Evolutionary conservation across 2,797 vertebrate genomes (phyloP).

Genomic region (Malurus leucopterus): DNA sequence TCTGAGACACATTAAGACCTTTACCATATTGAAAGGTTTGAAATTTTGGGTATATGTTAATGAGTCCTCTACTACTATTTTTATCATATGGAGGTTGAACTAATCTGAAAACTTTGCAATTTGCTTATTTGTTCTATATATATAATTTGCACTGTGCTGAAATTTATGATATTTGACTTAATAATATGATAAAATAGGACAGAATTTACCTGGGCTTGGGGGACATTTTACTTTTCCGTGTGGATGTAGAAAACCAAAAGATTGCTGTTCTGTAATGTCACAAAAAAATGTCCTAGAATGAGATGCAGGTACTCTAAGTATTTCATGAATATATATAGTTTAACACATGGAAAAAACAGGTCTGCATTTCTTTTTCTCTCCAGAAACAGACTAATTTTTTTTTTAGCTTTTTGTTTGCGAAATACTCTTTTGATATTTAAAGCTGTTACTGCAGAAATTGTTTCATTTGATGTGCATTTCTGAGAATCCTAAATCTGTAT

Average conservation of each 20-base stretch:
- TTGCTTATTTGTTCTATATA: neutral
- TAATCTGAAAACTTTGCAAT: neutral
- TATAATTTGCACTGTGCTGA: neutral
- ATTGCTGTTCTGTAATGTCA: neutral
- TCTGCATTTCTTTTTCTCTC: neutral
- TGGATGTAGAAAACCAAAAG: neutral
- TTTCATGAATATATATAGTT: neutral
- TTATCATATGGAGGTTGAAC: neutral
- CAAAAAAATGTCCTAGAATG: neutral
- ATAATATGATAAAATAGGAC: neutral
- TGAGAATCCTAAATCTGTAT: neutral
- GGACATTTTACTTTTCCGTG: neutral
- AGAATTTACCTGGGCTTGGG: neutral
- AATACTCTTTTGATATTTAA: neutral
- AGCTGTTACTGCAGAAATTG: neutral
- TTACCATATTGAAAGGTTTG: neutral
- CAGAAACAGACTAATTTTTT: neutral
- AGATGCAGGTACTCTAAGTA: neutral
- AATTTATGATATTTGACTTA: neutral
- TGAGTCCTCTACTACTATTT: neutral
- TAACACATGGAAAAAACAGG: neutral
- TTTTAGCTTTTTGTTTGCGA: neutral
- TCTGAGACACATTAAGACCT: neutral
- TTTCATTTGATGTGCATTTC: neutral
- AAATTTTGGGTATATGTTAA: neutral